phyloP scores from a whole-genome alignment of 2,888 invertebrate genomes.

The Volucella inflata region DNA sequence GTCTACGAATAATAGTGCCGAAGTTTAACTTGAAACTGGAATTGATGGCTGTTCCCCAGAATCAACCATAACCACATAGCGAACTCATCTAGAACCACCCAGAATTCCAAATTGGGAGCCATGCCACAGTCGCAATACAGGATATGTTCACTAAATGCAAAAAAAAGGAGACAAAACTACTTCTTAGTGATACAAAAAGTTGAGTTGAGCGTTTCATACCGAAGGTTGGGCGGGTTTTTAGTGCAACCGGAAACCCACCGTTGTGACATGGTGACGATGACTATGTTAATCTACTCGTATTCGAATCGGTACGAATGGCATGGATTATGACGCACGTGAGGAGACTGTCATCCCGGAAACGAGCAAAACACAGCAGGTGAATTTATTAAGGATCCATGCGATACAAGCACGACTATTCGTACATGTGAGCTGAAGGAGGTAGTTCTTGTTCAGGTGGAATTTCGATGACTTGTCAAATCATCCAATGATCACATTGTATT shows the following conservation, averaged over 20 bases:
- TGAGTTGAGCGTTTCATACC: not conserved
- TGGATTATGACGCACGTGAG: conserved; percentile 28
- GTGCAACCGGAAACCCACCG: conserved; percentile 41
- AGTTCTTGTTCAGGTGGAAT: conserved; percentile 49
- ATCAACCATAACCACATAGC: no score
- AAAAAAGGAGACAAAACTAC: conserved; percentile 5
- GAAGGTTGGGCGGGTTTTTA: not conserved
- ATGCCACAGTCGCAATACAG: conserved; percentile 33
- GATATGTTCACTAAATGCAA: not conserved
- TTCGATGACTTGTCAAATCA: conserved; percentile 73
- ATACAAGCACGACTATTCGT: not conserved
- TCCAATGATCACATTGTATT: conserved; percentile 63
- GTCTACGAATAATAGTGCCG: conserved; percentile 10
- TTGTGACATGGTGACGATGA: conserved; percentile 27
- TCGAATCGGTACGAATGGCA: conserved; percentile 15
- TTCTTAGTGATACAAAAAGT: conserved; percentile 13
- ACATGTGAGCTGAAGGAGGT: not conserved
- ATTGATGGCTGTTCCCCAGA: not conserved
- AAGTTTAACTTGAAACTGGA: not conserved
- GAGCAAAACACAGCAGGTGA: conserved; percentile 56
- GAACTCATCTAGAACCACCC: no score
- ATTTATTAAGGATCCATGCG: conserved; percentile 52
- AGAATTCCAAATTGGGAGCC: conserved; percentile 65
- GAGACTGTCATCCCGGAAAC: conserved; percentile 41
- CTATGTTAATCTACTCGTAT: conserved; percentile 57